Conservation (phyloP, 2,113 vertebrate genomes). For the Crotophaga sulcirostris region DNA sequence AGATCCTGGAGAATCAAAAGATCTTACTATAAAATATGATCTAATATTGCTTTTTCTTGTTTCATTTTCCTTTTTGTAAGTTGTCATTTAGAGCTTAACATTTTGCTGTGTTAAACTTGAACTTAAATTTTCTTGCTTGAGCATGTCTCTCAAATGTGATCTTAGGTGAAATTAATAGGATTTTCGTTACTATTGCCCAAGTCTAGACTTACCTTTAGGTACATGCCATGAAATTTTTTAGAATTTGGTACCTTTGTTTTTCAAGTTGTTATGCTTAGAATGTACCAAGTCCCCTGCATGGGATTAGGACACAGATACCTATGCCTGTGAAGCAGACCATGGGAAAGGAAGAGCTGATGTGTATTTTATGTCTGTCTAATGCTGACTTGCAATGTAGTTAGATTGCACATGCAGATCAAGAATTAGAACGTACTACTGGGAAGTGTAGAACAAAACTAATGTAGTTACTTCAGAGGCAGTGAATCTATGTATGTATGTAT, state of each 20-base stretch:
- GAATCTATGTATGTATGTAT: neutral
- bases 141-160: neutral
- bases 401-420: neutral
- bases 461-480: neutral
- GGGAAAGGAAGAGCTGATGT: neutral
- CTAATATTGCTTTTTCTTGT: neutral
- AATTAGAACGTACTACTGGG: neutral
- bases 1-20: neutral
- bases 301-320: neutral
- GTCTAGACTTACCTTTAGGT: neutral
- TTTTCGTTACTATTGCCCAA: neutral
- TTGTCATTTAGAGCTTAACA: neutral
- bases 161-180: neutral
- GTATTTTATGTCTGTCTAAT: fast-evolving
- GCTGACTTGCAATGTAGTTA: neutral
- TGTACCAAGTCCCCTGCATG: neutral
- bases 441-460: fast-evolving
- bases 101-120: neutral
- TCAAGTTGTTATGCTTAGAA: neutral
- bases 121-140: neutral
- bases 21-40: neutral
- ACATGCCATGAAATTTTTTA: neutral
- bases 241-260: neutral
- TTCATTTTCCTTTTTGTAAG: neutral
- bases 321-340: neutral